Conservation (phyloP, 2,888 invertebrate species). For the Muscina levida region DNA sequence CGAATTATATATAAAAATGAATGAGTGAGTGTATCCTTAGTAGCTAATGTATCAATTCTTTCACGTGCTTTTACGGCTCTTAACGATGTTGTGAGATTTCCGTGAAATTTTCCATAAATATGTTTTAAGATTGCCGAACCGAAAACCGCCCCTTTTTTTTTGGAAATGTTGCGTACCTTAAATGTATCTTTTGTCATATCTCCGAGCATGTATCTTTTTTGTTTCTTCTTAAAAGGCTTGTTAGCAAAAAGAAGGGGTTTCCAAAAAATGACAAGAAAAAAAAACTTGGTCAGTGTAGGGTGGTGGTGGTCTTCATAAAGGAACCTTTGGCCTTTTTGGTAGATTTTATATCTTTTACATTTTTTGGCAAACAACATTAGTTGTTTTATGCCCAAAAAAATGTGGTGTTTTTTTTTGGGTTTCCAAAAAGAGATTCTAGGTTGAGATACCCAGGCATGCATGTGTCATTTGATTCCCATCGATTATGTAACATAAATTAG, state of each 20-base stretch:
- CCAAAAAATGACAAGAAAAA: background rate
- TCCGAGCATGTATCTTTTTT: conserved; percentile 19
- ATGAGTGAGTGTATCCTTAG: conserved; percentile 9
- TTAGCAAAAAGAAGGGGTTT: conserved; percentile 50
- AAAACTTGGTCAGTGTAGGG: background rate
- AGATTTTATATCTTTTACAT: conserved; percentile 1
- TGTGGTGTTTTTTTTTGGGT: conserved; percentile 46
- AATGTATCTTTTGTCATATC: conserved; percentile 42
- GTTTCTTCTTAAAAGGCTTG: conserved; percentile 45
- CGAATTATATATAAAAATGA: conserved; percentile 18
- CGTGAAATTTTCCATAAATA: conserved; percentile 46
- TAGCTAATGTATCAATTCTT: conserved; percentile 57
- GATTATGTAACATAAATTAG: conserved; percentile 73
- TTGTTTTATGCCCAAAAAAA: no score
- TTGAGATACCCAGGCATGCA: conserved; percentile 5
- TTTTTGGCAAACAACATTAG: conserved; percentile 41
- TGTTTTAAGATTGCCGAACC: conserved; percentile 23
- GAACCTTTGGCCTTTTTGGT: conserved; percentile 55
- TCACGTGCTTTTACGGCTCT: conserved; percentile 47
- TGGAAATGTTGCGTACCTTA: conserved; percentile 39
- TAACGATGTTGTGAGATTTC: conserved; percentile 58
- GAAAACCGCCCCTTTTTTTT: conserved; percentile 39
- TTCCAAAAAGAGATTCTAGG: conserved; percentile 18
- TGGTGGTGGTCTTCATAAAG: conserved; percentile 20
- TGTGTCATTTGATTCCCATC: conserved; percentile 71